Percentiles rank a stretch among this genome's conserved stretches.
Evolutionary conservation across 2,888 invertebrate genomes (phyloP).

Genomic region (Ormyrus thymus): DNA sequence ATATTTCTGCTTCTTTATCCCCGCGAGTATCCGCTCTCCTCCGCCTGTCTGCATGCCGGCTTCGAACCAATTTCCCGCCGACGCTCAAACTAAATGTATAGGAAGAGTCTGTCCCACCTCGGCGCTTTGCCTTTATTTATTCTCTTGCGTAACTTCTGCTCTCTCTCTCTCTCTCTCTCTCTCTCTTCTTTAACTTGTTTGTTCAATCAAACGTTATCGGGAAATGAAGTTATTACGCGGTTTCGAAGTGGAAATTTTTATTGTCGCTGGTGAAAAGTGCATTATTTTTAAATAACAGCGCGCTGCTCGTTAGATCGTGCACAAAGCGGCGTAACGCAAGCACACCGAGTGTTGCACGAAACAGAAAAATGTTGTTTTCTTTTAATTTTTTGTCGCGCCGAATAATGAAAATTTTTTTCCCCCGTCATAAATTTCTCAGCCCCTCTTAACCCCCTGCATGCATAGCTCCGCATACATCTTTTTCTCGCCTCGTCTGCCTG

Average conservation of each 20-base stretch:
- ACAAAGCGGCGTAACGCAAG: too few species aligned
- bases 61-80: constrained; percentile 51
- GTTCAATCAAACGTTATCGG: constrained; percentile 2
- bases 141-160: not conserved
- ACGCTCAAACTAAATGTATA: constrained; percentile 45
- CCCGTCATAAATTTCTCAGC: not conserved
- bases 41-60: not conserved
- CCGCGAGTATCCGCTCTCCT: constrained; percentile 28
- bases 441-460: not conserved
- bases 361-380: too few species aligned
- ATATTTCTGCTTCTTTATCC: constrained; percentile 51
- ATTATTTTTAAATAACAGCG: too few species aligned
- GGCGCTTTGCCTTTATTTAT: not conserved
- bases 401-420: not conserved
- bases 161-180: not conserved
- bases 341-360: too few species aligned
- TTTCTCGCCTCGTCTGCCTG: too few species aligned
- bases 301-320: too few species aligned
- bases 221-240: not conserved
- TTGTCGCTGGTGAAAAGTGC: too few species aligned
- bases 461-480: too few species aligned
- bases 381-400: too few species aligned
- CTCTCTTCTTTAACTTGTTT: not conserved
- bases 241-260: too few species aligned
- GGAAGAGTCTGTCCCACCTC: constrained; percentile 12